Base-by-base conservation (phyloP, 1,140 invertebrate species). In the Drosophila sulfurigaster region DNA sequence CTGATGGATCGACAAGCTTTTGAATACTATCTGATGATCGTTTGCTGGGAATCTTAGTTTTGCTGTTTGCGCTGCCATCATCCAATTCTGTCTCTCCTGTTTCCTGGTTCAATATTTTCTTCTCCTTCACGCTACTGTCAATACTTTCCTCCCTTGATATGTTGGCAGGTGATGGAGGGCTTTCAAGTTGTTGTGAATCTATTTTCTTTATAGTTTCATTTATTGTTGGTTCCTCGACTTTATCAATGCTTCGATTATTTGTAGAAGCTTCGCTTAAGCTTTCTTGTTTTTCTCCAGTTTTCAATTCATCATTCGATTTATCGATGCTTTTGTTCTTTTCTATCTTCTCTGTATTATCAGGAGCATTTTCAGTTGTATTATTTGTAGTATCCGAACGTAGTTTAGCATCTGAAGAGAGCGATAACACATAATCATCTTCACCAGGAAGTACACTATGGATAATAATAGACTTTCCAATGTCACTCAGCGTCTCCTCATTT, bases 371-470 rank as follows among this genome's bases (percentile, higher is more conserved):
- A 30, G 11, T 35, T 20, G 2, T 1, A 25, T 13, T 46, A n/a
- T 7, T 43, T 2, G 1, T 41, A 15, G n/a, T 32, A 3, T 45
- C 20, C 1, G 25, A 11, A 35, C 1, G 30, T 5, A 13, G 0
- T 35, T 2, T n/a, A 38, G 7, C 15, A 13, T 62, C 20, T 0
- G 66, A 7, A 1, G 30, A 16, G 0, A 67, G 38, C 5, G 25
- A 16, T 4, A 64, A 57, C 8, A 32, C 41, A 76, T 66, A 66
- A 51, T 72, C 62, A 2, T 62, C 59, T 62, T 77, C 69, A 7
- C 69, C 71, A 4, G 68, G 56, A 57, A 73, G 48, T 15, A 73
- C 49, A 41, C 75, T 77, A 2, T 77, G 49, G 46, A 73, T 67
- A 3, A 49, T 63, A 5, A 77, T 66, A 7, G 75, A 48, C 35